Conservation (phyloP, 2,113 vertebrate species). For the Collichthys lucidus region DNA sequence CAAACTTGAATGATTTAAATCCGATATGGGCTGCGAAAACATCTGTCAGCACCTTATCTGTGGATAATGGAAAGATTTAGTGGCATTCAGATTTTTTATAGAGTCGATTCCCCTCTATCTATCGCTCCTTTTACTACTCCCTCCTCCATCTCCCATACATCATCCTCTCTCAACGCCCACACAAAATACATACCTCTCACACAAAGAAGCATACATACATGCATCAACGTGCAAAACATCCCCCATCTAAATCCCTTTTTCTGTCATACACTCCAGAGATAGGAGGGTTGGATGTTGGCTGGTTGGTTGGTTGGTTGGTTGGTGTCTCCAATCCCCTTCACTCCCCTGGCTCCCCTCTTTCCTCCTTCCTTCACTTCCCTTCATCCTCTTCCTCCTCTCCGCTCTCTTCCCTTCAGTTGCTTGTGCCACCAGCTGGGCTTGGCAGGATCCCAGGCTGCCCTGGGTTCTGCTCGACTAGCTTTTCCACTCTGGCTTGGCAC, state of each 20-base stretch:
- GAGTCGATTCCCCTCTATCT: slow-evolving; percentile 48
- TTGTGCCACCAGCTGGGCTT: slow-evolving; percentile 66
- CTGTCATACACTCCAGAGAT: slow-evolving; percentile 36
- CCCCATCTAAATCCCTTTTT: slow-evolving; percentile 37
- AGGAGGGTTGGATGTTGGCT: not conserved
- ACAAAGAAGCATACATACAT: not conserved
- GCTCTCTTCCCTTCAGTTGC: slow-evolving; percentile 42
- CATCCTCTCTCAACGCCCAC: slow-evolving; percentile 52
- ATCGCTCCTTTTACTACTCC: slow-evolving; percentile 24
- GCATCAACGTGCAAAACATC: slow-evolving; percentile 35
- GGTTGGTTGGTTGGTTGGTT: slow-evolving; percentile 19
- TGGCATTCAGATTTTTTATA: slow-evolving; percentile 55
- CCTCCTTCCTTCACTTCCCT: not conserved
- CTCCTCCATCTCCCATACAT: slow-evolving; percentile 44
- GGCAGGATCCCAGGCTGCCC: slow-evolving; percentile 68
- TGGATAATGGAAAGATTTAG: slow-evolving; percentile 71
- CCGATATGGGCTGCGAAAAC: slow-evolving; percentile 55
- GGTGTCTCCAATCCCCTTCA: not conserved
- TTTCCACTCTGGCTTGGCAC: slow-evolving; percentile 69
- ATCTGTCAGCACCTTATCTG: slow-evolving; percentile 72
- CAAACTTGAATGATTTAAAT: slow-evolving; percentile 61
- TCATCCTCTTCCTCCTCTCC: slow-evolving; percentile 44
- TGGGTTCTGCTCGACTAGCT: slow-evolving; percentile 75
- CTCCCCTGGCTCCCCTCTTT: slow-evolving; percentile 21
- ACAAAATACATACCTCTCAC: slow-evolving; percentile 34